A percentile compares a stretch with the other conserved stretches of the same genome.
phyloP scores from a whole-genome alignment of 2,888 invertebrate genomes.

The Zhuqinia jingwanae region DNA sequence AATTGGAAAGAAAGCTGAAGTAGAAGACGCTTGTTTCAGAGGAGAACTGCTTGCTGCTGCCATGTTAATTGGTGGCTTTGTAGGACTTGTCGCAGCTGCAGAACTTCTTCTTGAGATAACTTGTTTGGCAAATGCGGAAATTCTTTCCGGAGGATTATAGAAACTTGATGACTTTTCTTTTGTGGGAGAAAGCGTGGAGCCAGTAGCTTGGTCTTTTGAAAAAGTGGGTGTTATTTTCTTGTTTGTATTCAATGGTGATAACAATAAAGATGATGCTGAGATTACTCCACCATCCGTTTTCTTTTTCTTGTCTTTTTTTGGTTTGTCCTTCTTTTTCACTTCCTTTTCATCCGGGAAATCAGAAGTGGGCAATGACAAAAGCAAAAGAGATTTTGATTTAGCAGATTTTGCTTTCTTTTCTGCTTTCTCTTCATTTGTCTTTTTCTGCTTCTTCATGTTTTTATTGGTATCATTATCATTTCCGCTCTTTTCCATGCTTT shows the following conservation, averaged over 20 bases:
- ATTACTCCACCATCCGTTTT: slow-evolving; percentile 23
- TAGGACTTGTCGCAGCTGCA: slow-evolving; percentile 48
- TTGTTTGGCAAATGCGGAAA: slow-evolving; percentile 68
- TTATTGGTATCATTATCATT: neutral
- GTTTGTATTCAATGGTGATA: slow-evolving; percentile 28
- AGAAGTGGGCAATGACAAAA: neutral
- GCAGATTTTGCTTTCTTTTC: neutral
- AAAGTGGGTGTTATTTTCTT: slow-evolving; percentile 14
- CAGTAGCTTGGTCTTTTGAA: slow-evolving; percentile 35
- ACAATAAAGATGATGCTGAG: neutral
- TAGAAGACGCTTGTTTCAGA: too few relatives aligned
- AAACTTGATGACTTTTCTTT: slow-evolving; percentile 28
- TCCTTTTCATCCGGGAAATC: neutral
- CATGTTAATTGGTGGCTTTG: slow-evolving; percentile 27
- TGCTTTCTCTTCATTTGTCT: neutral
- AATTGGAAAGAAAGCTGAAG: slow-evolving; percentile 35
- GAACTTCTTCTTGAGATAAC: slow-evolving; percentile 59
- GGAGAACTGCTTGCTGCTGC: neutral
- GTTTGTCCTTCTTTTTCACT: slow-evolving; percentile 27
- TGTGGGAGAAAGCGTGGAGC: slow-evolving; percentile 1
- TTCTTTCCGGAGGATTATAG: slow-evolving; percentile 61
- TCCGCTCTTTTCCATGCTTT: too few relatives aligned
- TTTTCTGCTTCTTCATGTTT: slow-evolving; percentile 8
- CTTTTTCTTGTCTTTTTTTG: slow-evolving; percentile 19
- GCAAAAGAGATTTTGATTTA: slow-evolving; percentile 29